These are phyloP conservation scores for Papilio protenor DNA, from an alignment of 2,888 invertebrate species.

Conservation along the genomic window DNA sequence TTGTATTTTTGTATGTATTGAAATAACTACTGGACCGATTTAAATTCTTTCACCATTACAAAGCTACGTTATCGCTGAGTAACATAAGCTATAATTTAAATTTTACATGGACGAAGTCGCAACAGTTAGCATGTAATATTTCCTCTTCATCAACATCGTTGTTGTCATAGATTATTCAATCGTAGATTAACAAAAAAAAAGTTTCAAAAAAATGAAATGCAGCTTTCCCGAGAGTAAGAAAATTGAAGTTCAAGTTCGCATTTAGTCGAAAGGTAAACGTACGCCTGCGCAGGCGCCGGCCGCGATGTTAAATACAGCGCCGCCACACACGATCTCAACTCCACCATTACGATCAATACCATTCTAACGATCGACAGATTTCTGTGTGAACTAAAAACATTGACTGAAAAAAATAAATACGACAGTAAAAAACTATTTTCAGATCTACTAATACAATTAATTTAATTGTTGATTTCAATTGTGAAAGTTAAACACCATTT, in stretches of 20 bases:
- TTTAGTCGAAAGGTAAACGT: conserved; percentile 60
- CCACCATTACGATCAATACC: conserved; percentile 21
- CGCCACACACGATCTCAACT: conserved; percentile 42
- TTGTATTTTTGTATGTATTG: too few relatives aligned
- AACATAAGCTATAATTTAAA: too few relatives aligned
- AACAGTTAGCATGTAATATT: too few relatives aligned
- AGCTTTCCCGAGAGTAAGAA: not conserved
- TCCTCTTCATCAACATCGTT: not conserved
- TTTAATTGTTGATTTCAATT: conserved; percentile 51
- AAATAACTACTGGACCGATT: too few relatives aligned
- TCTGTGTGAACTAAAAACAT: conserved; percentile 32
- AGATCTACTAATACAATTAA: not conserved
- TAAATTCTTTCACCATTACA: too few relatives aligned
- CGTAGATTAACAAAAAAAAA: not conserved
- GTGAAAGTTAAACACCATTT: not conserved
- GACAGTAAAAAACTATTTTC: conserved; percentile 14
- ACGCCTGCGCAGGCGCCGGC: conserved; percentile 51
- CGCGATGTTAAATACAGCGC: conserved; percentile 49
- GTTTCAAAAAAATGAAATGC: not conserved
- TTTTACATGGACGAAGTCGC: too few relatives aligned
- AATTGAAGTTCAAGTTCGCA: conserved; percentile 59
- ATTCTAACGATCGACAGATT: conserved; percentile 28
- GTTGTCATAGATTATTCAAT: not conserved
- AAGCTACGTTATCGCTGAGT: too few relatives aligned
- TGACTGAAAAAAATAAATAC: conserved; percentile 3